Percentiles rank a stretch among this genome's conserved stretches.
Conservation (phyloP, 1,140 invertebrate genomes). For the Drosophila sucinea region DNA sequence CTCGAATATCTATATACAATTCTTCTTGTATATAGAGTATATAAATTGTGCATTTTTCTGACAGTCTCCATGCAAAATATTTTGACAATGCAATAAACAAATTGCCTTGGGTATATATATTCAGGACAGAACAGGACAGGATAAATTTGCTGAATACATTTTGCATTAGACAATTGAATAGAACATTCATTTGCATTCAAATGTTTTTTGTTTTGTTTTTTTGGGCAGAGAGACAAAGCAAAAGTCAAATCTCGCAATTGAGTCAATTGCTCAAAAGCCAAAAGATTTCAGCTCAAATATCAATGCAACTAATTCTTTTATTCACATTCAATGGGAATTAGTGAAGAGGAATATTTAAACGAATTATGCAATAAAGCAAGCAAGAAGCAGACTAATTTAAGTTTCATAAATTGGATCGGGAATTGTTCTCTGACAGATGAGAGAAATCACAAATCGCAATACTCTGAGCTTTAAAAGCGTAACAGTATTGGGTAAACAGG, state of each 20-base stretch:
- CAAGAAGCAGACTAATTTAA: too few relatives aligned
- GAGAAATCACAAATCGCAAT: too few relatives aligned
- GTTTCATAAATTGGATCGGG: too few relatives aligned
- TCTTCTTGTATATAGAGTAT: conserved; percentile 17
- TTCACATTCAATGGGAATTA: background rate
- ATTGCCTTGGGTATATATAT: conserved; percentile 38
- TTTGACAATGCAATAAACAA: conserved; percentile 56
- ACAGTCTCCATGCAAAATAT: conserved; percentile 32
- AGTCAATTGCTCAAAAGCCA: background rate
- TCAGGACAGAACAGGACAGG: conserved; percentile 12
- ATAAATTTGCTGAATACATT: conserved; percentile 19
- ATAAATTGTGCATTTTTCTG: conserved; percentile 48
- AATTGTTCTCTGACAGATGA: too few relatives aligned
- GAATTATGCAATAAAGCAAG: too few relatives aligned
- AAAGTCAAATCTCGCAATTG: conserved; percentile 1
- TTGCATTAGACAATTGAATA: background rate
- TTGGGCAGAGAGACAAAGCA: conserved; percentile 2
- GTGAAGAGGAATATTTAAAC: too few relatives aligned
- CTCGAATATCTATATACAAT: conserved; percentile 13
- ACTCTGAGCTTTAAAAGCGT: too few relatives aligned
- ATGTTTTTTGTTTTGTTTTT: too few relatives aligned
- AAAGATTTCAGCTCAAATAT: background rate
- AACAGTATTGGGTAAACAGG: too few relatives aligned
- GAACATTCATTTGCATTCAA: too few relatives aligned
- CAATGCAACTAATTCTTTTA: background rate